These are phyloP conservation scores for Sebastes itinus DNA, from an alignment of 2,797 vertebrate species.

Conservation along the genomic window DNA sequence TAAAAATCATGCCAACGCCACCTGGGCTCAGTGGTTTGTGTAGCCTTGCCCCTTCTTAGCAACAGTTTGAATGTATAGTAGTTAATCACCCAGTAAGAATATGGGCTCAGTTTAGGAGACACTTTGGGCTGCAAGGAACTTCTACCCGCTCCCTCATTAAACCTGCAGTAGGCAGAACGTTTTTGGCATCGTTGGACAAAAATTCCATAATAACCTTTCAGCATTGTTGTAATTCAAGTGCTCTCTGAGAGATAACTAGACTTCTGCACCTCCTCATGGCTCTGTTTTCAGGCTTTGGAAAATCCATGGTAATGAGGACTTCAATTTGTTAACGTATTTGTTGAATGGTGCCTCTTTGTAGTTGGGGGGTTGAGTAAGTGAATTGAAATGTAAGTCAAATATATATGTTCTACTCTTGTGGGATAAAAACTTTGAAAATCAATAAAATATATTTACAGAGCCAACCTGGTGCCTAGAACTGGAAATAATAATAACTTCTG, in stretches of 20 bases:
- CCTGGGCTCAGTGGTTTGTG: conserved; percentile 2
- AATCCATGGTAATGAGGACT: neutral
- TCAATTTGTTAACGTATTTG: neutral
- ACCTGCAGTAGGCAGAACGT: neutral
- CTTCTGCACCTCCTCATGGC: too few species aligned
- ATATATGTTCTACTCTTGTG: neutral
- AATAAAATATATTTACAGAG: neutral
- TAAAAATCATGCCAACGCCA: neutral
- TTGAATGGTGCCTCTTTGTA: neutral
- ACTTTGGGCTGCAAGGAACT: neutral
- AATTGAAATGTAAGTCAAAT: too few species aligned
- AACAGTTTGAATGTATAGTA: conserved; percentile 10
- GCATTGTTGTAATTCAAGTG: too few species aligned
- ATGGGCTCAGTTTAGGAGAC: neutral
- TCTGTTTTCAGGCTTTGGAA: too few species aligned
- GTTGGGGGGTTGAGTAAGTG: neutral
- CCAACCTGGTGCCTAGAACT: neutral
- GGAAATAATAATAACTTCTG: neutral
- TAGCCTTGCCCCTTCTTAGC: neutral
- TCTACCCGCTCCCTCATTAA: neutral
- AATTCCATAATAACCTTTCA: too few species aligned
- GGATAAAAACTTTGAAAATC: too few species aligned
- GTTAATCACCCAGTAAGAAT: conserved; percentile 1
- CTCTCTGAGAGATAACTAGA: too few species aligned
- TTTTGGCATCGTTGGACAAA: too few species aligned